phyloP scores from a whole-genome alignment of 37 sponge, comb jelly and placozoan species.

The Chondrilla cf. caribensis region DNA sequence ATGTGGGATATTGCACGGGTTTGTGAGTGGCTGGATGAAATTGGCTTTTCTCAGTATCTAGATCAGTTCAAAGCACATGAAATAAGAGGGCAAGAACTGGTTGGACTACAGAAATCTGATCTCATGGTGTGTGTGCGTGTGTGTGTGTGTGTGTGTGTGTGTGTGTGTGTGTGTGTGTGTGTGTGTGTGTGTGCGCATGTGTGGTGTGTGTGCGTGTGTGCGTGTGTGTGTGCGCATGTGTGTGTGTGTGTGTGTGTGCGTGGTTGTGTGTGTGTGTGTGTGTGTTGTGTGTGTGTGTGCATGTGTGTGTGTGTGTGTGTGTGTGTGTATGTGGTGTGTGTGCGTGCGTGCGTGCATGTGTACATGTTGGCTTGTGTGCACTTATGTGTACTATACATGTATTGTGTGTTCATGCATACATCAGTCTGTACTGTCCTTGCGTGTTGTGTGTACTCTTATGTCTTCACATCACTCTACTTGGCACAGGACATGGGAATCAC shows the following conservation, averaged over 20 bases:
- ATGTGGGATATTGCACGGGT: conserved; percentile 62
- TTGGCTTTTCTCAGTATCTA: conserved; percentile 46
- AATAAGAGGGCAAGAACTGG: conserved; percentile 7
- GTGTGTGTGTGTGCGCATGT: conserved; percentile 19
- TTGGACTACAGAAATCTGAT: conserved; percentile 22
- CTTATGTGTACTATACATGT: neutral
- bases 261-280: too few relatives aligned
- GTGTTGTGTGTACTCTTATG: too few relatives aligned
- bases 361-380: neutral
- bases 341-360: too few relatives aligned
- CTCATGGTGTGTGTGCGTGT: conserved; percentile 26
- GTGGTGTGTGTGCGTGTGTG: too few relatives aligned
- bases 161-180: neutral
- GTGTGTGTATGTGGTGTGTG: neutral
- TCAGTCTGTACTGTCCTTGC: too few relatives aligned
- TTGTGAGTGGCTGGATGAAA: conserved; percentile 54
- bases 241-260: neutral
- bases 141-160: conserved; percentile 39
- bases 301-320: conserved; percentile 27
- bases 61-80: conserved; percentile 32
- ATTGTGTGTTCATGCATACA: too few relatives aligned
- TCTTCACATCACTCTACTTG: too few relatives aligned
- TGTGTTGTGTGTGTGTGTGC: conserved; percentile 26
- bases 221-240: neutral
- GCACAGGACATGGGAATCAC: conserved; percentile 56